Evolutionary conservation across 1,140 invertebrate genomes (phyloP).

Genomic region (Lordiphosa stackelbergi): DNA sequence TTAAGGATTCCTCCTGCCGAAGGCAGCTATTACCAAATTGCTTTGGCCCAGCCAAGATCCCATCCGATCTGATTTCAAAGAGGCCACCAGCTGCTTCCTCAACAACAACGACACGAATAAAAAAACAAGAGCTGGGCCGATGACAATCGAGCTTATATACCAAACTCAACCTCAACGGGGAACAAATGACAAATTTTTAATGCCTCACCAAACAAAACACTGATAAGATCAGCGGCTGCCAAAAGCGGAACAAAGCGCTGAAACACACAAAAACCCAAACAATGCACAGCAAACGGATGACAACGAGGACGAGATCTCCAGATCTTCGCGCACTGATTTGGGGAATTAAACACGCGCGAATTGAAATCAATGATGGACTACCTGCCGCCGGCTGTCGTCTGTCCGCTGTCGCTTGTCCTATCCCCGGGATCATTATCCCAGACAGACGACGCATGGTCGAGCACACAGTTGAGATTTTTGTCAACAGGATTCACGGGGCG

Average conservation of each 20-base stretch:
- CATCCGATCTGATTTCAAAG: conserved; percentile 30
- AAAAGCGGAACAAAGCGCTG: conserved; percentile 56
- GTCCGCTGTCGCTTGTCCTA: neutral
- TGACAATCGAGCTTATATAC: conserved; percentile 38
- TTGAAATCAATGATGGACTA: conserved; percentile 66
- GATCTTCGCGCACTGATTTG: conserved; percentile 64
- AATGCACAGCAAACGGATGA: conserved; percentile 48
- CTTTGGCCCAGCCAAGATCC: conserved; percentile 22
- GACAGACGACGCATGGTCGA: conserved; percentile 47
- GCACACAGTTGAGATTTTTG: conserved; percentile 62
- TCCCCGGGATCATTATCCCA: conserved; percentile 43
- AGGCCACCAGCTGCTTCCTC: conserved; percentile 63
- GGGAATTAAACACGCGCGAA: conserved; percentile 73
- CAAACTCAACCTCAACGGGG: conserved; percentile 33
- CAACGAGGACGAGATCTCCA: conserved; percentile 50
- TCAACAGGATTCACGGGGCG: conserved; percentile 56
- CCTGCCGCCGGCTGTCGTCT: conserved; percentile 39
- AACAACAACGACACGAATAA: neutral
- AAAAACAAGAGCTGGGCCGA: conserved; percentile 27
- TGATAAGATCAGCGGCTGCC: conserved; percentile 71
- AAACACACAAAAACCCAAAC: conserved; percentile 20
- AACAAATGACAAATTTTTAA: conserved; percentile 73
- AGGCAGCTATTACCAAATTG: conserved; percentile 59
- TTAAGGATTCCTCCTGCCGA: conserved; percentile 9
- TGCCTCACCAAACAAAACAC: conserved; percentile 68